Percentiles rank a stretch among this genome's conserved stretches.
phyloP scores from a whole-genome alignment of 2,888 invertebrate genomes.

The Beris chalybata region DNA sequence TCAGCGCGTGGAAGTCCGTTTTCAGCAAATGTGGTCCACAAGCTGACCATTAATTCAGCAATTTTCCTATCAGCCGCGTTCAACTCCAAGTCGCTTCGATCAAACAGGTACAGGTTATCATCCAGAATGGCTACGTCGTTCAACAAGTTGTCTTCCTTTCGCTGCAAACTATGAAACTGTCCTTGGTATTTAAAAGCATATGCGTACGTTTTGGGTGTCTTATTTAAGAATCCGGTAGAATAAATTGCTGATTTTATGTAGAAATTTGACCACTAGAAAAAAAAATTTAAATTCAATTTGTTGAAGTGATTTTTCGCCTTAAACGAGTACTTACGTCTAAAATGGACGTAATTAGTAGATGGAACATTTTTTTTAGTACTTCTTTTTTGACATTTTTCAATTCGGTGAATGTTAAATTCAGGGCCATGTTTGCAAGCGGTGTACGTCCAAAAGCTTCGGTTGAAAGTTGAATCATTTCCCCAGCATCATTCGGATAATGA shows the following conservation, averaged over 20 bases:
- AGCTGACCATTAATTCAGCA: conserved; percentile 49
- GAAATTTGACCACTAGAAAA: conserved; percentile 18
- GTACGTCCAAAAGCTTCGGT: conserved; percentile 7
- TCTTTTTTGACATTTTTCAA: conserved; percentile 5
- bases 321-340: conserved; percentile 13
- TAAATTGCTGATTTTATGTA: conserved; percentile 24
- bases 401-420: conserved; percentile 6
- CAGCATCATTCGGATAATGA: conserved; percentile 8
- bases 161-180: conserved; percentile 13
- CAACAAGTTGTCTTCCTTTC: conserved; percentile 58
- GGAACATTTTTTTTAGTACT: neutral
- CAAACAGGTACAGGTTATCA: conserved; percentile 47
- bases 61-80: conserved; percentile 45
- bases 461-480: neutral
- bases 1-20: conserved; percentile 30
- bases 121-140: conserved; percentile 3
- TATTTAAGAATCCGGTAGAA: conserved; percentile 14
- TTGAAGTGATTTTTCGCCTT: neutral
- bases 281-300: neutral
- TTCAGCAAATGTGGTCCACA: conserved; percentile 42
- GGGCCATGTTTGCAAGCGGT: neutral
- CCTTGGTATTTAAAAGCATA: conserved; percentile 54
- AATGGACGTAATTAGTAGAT: conserved; percentile 18
- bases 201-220: conserved; percentile 46
- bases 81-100: conserved; percentile 22